Evolutionary conservation across 2,888 invertebrate genomes (phyloP).

Genomic region (Euplagia quadripunctaria): DNA sequence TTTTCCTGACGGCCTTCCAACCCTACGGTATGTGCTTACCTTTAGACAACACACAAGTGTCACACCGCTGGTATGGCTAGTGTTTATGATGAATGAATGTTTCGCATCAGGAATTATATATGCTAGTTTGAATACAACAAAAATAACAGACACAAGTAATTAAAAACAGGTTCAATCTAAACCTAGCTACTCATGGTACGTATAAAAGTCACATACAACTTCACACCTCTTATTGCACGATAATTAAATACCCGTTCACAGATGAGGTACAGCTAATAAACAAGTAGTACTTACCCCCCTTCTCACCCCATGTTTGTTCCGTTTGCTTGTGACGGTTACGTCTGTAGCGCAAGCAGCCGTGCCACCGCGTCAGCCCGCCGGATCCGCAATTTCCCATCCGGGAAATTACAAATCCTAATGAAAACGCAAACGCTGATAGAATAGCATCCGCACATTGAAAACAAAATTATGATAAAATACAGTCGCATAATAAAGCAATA

Average conservation of each 20-base stretch:
- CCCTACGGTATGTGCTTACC: neutral
- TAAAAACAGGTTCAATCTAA: neutral
- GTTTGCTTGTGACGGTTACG: constrained; percentile 33
- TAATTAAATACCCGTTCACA: neutral
- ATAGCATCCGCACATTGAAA: constrained; percentile 58
- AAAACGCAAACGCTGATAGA: constrained; percentile 66
- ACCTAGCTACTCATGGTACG: neutral
- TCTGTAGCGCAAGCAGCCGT: constrained; percentile 30
- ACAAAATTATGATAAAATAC: constrained; percentile 41
- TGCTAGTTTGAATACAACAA: no score
- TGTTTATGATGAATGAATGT: no score
- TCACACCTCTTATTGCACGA: neutral
- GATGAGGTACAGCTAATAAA: neutral
- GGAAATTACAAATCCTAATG: constrained; percentile 78
- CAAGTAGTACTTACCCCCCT: constrained; percentile 27
- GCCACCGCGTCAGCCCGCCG: constrained; percentile 47
- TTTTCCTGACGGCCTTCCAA: neutral
- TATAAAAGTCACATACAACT: neutral
- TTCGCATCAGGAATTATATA: no score
- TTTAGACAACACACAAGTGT: neutral
- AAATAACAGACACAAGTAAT: no score
- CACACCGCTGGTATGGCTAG: no score
- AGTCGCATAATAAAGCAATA: constrained; percentile 29
- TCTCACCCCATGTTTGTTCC: constrained; percentile 16
- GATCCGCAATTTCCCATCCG: constrained; percentile 74